Conservation (phyloP, 2,797 vertebrate genomes). For the Spea hammondii region DNA sequence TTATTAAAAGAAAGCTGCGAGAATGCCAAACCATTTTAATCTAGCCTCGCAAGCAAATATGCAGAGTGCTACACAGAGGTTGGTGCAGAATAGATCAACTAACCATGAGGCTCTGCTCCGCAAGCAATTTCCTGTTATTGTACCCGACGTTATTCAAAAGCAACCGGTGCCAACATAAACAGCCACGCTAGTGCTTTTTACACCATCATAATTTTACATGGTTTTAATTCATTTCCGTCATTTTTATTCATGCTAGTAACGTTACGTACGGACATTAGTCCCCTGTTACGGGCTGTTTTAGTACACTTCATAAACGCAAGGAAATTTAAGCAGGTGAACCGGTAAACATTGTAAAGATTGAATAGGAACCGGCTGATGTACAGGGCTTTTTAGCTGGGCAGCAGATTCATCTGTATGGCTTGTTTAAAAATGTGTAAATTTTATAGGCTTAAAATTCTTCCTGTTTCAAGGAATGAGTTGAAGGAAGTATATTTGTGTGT, state of each 20-base stretch:
- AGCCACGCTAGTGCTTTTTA: constrained; percentile 50
- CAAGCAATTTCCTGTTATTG: constrained; percentile 56
- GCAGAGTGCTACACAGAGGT: background rate
- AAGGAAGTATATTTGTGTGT: too few species aligned
- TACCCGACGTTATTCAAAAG: constrained; percentile 50
- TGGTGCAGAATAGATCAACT: constrained; percentile 3
- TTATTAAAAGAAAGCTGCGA: background rate
- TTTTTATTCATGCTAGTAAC: constrained; percentile 47
- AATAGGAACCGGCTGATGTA: too few species aligned
- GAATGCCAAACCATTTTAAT: background rate
- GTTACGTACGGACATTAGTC: constrained; percentile 34
- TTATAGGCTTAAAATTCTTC: too few species aligned
- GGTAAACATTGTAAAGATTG: background rate
- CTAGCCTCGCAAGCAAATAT: background rate
- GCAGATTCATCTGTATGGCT: too few species aligned
- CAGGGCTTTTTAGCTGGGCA: too few species aligned
- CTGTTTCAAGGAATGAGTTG: too few species aligned
- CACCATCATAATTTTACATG: constrained; percentile 53
- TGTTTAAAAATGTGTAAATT: too few species aligned
- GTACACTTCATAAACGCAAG: background rate
- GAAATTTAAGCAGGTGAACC: background rate
- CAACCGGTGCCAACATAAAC: constrained; percentile 53
- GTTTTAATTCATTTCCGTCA: constrained; percentile 57
- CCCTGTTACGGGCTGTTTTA: constrained; percentile 51
- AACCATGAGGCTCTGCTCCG: constrained; percentile 39